A percentile compares a stretch with the other conserved stretches of the same genome.
Evolutionary conservation across 2,888 invertebrate genomes (phyloP).

Genomic region (Leptodirus hochenwartii): DNA sequence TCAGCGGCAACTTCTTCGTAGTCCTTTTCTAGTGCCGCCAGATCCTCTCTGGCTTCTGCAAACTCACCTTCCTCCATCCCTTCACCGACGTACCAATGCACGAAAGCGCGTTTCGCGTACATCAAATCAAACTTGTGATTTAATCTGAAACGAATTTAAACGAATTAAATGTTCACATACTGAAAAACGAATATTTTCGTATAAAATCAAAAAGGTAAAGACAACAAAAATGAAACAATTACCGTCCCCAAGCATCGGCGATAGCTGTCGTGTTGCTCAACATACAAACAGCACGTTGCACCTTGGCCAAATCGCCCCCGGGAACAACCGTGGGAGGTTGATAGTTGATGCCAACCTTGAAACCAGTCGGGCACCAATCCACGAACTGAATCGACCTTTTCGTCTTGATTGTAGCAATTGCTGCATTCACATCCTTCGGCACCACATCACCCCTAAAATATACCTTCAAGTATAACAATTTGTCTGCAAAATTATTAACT

Average conservation of each 20-base stretch:
- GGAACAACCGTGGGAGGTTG: conserved; percentile 61
- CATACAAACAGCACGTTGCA: conserved; percentile 89
- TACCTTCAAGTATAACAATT: conserved; percentile 3
- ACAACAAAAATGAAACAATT: conserved; percentile 13
- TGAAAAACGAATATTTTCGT: not conserved
- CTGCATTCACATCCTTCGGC: conserved; percentile 79
- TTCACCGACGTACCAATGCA: conserved; percentile 85
- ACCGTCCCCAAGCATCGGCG: conserved; percentile 88
- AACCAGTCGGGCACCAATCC: conserved; percentile 78
- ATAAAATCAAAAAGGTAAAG: not conserved
- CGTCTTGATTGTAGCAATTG: conserved; percentile 88
- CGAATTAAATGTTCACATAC: no score
- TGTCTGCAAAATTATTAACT: not conserved
- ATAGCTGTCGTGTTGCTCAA: conserved; percentile 92
- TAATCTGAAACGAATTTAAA: conserved; percentile 42
- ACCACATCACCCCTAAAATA: conserved; percentile 69
- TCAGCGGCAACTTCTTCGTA: conserved; percentile 65
- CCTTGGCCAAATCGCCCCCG: conserved; percentile 62
- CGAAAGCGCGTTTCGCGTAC: conserved; percentile 91
- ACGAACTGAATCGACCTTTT: conserved; percentile 81
- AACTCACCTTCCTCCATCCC: conserved; percentile 83
- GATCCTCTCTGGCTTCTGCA: conserved; percentile 72
- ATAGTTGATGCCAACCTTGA: conserved; percentile 32
- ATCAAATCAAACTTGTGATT: conserved; percentile 93
- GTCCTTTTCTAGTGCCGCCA: conserved; percentile 63